Evolutionary conservation across 2,888 invertebrate genomes (phyloP), one percentile per base, ranked within the genome.

Genomic region (Zele albiditarsus): DNA sequence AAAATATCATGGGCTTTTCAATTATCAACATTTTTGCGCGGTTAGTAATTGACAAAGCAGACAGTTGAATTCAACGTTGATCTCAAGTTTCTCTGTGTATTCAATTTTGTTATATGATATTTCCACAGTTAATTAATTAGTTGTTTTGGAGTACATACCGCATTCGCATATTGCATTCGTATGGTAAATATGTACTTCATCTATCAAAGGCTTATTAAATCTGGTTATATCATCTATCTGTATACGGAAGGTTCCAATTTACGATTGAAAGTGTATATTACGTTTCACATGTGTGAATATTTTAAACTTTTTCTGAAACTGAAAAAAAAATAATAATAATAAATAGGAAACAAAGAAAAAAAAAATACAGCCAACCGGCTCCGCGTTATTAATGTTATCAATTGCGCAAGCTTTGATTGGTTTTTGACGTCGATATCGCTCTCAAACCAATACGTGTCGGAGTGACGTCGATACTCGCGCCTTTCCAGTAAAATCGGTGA

Each of bases 341-440:
- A n/a, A n/a, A n/a, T n/a, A n/a, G n/a, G n/a, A n/a, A n/a, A n/a
- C n/a, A n/a, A 68, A 49, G 27, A 28, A 14, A 31, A 46, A 25
- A 20, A 27, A 46, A 28, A 66, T 46, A 23, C 27, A 8, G 53
- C 68, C 53, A 68, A 46, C 68, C 27, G 53, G 53, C 53, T 68
- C n/a, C 27, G 28, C 78, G 84, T 85, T 84, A 85, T 85, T 83
- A 85, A 86, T 82, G 84, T 82, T 77, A 75, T 75, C 65, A 70
- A 75, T 73, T 78, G 80, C 77, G 75, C 79, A 69, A 71, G 77
- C 80, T 78, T 80, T 82, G 83, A 85, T 86, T 85, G 84, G 81
- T 82, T 85, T 84, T 81, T 81, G 81, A 80, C 80, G 78, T 76
- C 70, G 77, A 77, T 76, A 76, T 75, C 62, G 76, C 73, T 74